These are phyloP conservation scores for Axea sp. DNA, from an alignment of 2,888 invertebrate genomes.

Conservation along the genomic window DNA sequence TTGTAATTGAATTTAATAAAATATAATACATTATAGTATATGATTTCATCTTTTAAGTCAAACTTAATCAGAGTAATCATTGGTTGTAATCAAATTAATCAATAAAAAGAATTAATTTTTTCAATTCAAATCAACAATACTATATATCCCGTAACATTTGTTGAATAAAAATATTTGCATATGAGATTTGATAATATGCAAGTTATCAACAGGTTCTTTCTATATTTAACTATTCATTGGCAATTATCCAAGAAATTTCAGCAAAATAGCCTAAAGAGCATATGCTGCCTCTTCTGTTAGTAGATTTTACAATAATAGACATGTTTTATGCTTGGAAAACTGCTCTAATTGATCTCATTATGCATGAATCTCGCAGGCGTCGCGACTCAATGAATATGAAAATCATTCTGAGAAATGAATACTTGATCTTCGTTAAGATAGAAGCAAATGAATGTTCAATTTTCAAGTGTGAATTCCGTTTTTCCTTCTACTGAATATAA, in stretches of 20 bases:
- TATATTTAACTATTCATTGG: slow-evolving; percentile 76
- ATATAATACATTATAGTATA: no score
- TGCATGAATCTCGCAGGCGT: slow-evolving; percentile 50
- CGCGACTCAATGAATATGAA: slow-evolving; percentile 60
- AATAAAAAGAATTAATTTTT: no score
- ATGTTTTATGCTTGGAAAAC: slow-evolving; percentile 61
- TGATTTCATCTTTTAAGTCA: no score
- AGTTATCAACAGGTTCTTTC: slow-evolving; percentile 76
- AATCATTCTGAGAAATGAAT: slow-evolving; percentile 58
- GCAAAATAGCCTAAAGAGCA: slow-evolving; percentile 59
- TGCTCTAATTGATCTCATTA: slow-evolving; percentile 62
- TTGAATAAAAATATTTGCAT: no score
- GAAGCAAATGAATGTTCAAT: slow-evolving; percentile 56
- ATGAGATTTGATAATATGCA: slow-evolving; percentile 54
- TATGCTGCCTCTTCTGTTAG: slow-evolving; percentile 52
- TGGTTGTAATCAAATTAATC: no score
- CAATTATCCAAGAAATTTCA: slow-evolving; percentile 71
- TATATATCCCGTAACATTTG: no score
- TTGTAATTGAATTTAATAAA: no score
- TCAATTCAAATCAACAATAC: no score
- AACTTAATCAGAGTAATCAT: no score
- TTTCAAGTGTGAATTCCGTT: slow-evolving; percentile 49
- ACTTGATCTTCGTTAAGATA: slow-evolving; percentile 59
- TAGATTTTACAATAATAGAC: slow-evolving; percentile 61
- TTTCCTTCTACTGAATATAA: slow-evolving; percentile 32